Evolutionary conservation across 1,140 invertebrate species (phyloP), one percentile per base, ranked within the genome.

Genomic region (Oncopeltus fasciatus): DNA sequence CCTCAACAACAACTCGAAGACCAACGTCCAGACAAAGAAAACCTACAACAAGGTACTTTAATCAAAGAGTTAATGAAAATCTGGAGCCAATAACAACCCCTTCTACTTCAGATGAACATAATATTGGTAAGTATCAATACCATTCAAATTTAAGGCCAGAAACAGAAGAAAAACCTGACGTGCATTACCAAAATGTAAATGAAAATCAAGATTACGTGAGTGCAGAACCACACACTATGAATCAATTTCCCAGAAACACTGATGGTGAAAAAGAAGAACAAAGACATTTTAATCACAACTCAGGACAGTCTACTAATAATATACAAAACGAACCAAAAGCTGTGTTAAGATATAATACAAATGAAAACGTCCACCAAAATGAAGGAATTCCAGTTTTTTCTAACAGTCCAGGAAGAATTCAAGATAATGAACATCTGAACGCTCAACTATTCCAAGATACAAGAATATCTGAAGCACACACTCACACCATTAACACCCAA

Each of bases 11-110:
- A n/a, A 57, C 61, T 14, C 31, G 51, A 28, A 57, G 56, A 49
- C 51, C 60, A 31, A 20, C 9, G 9, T 33, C 38, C 2, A 44
- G 61, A 57, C 29, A 38, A 18, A 57, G 61, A 21, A 62, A 53
- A n/a, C 31, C 53, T 16, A 21, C 21, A 5, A 53, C 28, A 16
- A 53, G 49, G 14, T 24, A 53, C 12, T 24, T 14, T 24, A 53
- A 53, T 53, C 21, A 53, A 2, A 53, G 49, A 26, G 9, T 14
- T 24, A 53, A 53, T 53, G 20, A n/a, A n/a, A n/a, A n/a, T n/a
- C n/a, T n/a, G n/a, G n/a, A n/a, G n/a, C n/a, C n/a, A n/a, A n/a
- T n/a, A n/a, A n/a, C n/a, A n/a, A n/a, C 44, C n/a, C 44, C 18
- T 46, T 46, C 44, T 18, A 46, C n/a, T 46, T 46, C 44, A 11